These are phyloP conservation scores for Antedon mediterranea DNA, from an alignment of 53 echinoderm and acorn worm species.

Conservation along the genomic window DNA sequence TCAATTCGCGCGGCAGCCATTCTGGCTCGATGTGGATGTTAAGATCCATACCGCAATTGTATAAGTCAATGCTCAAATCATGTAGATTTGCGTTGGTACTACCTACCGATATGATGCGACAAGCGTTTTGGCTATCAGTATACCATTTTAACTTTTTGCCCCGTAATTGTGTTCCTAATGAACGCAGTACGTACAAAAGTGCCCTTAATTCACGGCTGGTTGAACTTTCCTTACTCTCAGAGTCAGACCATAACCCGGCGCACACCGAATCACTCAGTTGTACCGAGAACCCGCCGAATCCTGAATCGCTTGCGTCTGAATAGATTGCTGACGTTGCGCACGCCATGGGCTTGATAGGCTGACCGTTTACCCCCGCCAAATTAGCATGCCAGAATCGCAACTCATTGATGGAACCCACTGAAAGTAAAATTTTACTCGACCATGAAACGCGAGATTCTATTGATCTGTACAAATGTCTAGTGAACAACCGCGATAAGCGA, in stretches of 20 bases:
- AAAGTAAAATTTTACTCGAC: not conserved
- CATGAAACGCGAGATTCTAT: too few species aligned
- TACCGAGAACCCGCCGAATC: constrained; percentile 13
- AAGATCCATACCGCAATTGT: constrained; percentile 3
- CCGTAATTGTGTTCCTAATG: not conserved
- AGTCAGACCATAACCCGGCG: constrained; percentile 20
- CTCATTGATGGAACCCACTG: not conserved
- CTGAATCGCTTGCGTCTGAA: constrained; percentile 24
- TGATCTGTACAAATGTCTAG: too few species aligned
- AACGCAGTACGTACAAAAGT: constrained; percentile 11
- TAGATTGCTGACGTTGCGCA: constrained; percentile 13
- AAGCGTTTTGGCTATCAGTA: constrained; percentile 14
- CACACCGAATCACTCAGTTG: constrained; percentile 11
- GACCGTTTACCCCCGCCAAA: not conserved
- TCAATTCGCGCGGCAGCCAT: constrained; percentile 21
- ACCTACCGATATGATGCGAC: constrained; percentile 23
- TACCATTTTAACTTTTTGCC: constrained; percentile 22
- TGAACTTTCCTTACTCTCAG: constrained; percentile 7
- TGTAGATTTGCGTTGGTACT: constrained; percentile 12
- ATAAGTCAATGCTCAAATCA: constrained; percentile 10
- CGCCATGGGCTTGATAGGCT: not conserved
- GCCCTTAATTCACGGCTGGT: constrained; percentile 5
- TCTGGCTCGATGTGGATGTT: constrained; percentile 6
- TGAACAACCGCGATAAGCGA: too few species aligned
- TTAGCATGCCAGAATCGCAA: not conserved